These are phyloP conservation scores for Mirounga angustirostris DNA, from an alignment of 2,113 vertebrate genomes.

Conservation along the genomic window DNA sequence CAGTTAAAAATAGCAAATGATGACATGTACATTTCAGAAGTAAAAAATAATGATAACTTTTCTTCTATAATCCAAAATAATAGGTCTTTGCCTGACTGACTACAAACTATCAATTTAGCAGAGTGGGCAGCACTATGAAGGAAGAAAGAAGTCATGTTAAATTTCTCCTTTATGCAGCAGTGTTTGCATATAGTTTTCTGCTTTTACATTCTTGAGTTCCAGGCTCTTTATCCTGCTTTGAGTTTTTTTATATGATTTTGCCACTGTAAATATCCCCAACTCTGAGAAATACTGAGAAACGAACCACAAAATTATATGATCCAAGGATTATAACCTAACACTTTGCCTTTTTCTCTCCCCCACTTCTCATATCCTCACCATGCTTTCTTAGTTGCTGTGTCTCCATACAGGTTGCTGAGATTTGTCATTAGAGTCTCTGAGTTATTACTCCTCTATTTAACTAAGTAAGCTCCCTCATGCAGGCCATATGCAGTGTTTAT, in stretches of 20 bases:
- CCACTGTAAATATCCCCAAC: background rate
- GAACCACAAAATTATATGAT: background rate
- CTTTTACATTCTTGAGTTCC: background rate
- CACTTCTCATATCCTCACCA: background rate
- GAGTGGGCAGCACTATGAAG: background rate
- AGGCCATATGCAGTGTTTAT: background rate
- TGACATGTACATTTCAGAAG: background rate
- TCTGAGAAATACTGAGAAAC: background rate
- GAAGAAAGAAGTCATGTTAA: background rate
- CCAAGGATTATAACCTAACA: background rate
- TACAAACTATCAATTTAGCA: background rate
- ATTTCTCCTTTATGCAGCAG: background rate
- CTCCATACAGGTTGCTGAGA: background rate
- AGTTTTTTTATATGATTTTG: background rate
- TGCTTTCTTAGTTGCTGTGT: background rate
- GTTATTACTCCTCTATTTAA: background rate
- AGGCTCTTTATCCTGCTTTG: background rate
- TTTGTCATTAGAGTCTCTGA: background rate
- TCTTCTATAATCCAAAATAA: background rate
- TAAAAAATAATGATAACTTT: constrained; percentile 44
- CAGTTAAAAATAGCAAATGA: background rate
- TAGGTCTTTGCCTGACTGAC: background rate
- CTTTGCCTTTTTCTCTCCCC: background rate
- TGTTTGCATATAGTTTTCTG: background rate
- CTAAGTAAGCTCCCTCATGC: background rate